Percentiles rank a stretch among this genome's conserved stretches.
Conservation (phyloP, 1,140 invertebrate species). For the Zophobas morio region DNA sequence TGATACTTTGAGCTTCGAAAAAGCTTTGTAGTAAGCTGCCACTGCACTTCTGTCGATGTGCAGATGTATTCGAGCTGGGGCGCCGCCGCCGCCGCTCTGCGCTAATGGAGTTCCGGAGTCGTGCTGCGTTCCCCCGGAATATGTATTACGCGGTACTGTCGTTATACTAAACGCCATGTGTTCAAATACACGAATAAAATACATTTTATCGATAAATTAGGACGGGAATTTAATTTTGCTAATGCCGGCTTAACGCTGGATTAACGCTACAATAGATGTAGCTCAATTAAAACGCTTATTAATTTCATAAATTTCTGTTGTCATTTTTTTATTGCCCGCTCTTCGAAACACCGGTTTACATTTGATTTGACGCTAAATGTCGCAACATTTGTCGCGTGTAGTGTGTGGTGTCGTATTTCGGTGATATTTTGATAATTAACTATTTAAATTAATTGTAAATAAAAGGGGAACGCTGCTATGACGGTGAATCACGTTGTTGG, state of each 20-base stretch:
- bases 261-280: slow-evolving; percentile 59
- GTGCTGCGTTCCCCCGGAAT: slow-evolving; percentile 46
- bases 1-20: neutral
- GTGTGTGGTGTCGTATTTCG: no score
- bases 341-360: neutral
- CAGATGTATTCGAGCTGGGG: slow-evolving; percentile 47
- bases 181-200: slow-evolving; percentile 62
- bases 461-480: no score
- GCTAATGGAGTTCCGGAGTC: slow-evolving; percentile 53
- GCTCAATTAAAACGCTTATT: slow-evolving; percentile 62
- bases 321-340: slow-evolving; percentile 52
- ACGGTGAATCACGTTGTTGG: no score
- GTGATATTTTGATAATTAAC: no score
- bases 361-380: no score
- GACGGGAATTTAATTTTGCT: slow-evolving; percentile 64
- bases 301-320: slow-evolving; percentile 65
- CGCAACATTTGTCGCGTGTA: no score
- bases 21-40: slow-evolving; percentile 21
- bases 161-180: slow-evolving; percentile 58
- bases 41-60: slow-evolving; percentile 34
- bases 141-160: slow-evolving; percentile 48
- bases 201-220: slow-evolving; percentile 64
- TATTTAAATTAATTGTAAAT: no score
- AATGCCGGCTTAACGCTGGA: slow-evolving; percentile 62
- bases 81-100: slow-evolving; percentile 46